Evolutionary conservation across 1,140 invertebrate genomes (phyloP).

Genomic region (Stegodyphus dumicola): DNA sequence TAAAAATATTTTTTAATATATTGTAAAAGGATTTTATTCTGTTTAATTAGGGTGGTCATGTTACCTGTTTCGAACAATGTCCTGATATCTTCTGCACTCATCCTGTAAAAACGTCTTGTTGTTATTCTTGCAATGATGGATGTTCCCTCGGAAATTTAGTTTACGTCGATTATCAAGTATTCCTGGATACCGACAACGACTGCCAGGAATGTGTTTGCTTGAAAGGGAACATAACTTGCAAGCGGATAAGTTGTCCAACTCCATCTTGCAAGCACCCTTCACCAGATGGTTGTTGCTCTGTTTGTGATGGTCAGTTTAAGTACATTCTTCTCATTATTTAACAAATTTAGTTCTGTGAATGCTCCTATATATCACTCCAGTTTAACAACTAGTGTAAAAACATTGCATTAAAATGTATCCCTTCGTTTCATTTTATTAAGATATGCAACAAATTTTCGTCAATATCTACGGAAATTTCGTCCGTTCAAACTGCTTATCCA

Average conservation of each 20-base stretch:
- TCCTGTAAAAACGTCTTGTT: constrained; percentile 33
- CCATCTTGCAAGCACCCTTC: constrained; percentile 19
- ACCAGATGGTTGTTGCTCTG: constrained; percentile 19
- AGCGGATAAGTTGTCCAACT: constrained; percentile 6
- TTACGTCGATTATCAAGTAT: constrained; percentile 26
- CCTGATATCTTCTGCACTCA: constrained; percentile 24
- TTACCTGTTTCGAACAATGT: constrained; percentile 37
- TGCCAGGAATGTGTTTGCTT: constrained; percentile 44
- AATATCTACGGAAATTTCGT: too few relatives aligned
- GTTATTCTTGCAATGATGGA: constrained; percentile 16
- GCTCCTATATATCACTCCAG: too few relatives aligned
- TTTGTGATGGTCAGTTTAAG: constrained; percentile 25
- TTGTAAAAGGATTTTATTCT: neutral
- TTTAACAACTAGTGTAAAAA: too few relatives aligned
- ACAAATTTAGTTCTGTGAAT: too few relatives aligned
- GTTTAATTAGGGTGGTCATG: constrained; percentile 23
- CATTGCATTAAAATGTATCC: too few relatives aligned
- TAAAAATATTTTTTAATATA: neutral
- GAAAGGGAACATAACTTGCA: constrained; percentile 34
- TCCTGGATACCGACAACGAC: constrained; percentile 2
- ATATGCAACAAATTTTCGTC: too few relatives aligned
- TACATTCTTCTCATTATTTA: neutral
- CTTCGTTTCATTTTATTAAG: too few relatives aligned
- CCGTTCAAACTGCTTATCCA: too few relatives aligned
- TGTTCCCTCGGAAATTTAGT: constrained; percentile 1